Percentiles rank a stretch among this genome's conserved stretches.
Evolutionary conservation across 2,888 invertebrate genomes (phyloP).

Genomic region (Leptinotarsa peninsularis): DNA sequence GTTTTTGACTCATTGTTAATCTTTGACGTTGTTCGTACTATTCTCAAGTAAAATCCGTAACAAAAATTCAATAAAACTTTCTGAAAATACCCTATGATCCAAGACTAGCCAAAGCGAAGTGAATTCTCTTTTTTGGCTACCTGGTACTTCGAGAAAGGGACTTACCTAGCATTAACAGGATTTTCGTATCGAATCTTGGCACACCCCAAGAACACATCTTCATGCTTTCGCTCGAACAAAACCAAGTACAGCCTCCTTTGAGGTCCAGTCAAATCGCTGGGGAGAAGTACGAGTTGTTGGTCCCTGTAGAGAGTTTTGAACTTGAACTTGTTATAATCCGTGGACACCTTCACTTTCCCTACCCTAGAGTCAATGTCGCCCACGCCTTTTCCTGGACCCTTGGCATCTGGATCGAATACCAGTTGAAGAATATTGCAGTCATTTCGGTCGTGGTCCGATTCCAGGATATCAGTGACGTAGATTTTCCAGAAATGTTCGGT

Average conservation of each 20-base stretch:
- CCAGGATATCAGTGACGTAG: constrained; percentile 89
- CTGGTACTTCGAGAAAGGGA: background rate
- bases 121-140: too few species aligned
- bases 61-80: too few species aligned
- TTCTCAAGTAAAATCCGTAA: too few species aligned
- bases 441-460: constrained; percentile 76
- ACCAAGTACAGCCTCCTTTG: constrained; percentile 84
- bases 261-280: constrained; percentile 80
- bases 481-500: constrained; percentile 90
- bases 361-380: constrained; percentile 84
- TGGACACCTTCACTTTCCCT: constrained; percentile 80
- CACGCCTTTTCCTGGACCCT: constrained; percentile 73
- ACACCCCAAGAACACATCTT: constrained; percentile 84
- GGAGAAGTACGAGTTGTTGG: constrained; percentile 76
- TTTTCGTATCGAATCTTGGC: constrained; percentile 80
- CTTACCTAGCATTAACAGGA: constrained; percentile 79
- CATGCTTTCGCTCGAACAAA: constrained; percentile 80
- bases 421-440: constrained; percentile 88
- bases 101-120: too few species aligned
- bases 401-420: constrained; percentile 85
- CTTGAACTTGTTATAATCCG: constrained; percentile 70
- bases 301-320: constrained; percentile 76
- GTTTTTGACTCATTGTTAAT: too few species aligned
- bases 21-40: too few species aligned
- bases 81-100: too few species aligned